Evolutionary conservation across 2,113 vertebrate species (phyloP), one percentile per base, ranked within the genome.

Genomic region (Proteles cristata): DNA sequence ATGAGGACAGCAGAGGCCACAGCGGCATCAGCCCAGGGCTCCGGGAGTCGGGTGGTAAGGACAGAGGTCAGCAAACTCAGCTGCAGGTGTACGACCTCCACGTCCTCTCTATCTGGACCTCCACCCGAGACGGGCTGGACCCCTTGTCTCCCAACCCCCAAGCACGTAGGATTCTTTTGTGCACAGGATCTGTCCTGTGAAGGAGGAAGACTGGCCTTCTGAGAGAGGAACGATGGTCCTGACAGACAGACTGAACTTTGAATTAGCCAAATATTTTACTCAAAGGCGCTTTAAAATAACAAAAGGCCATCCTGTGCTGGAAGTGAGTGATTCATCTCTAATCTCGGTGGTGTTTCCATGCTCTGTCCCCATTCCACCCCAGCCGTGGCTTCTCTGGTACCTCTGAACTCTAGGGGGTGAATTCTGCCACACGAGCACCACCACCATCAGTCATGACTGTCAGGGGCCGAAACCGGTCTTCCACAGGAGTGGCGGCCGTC

Each of bases 241-340:
- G n/a, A 66, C 26, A 19, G 65, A 50, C 19, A 43, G 9, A 43
- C 45, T 48, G 86, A 88, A 94, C 74, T 94, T 86, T 84, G 55
- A 93, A 43, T 90, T 95, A 79, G 35, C 74, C 69, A 17, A 80
- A 12, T 58, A 58, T 23, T 86, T 92, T 94, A 74, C 48, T 61
- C 43, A 95, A 95, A 11, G 43, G 65, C 39, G 68, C 17, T 87
- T 68, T 89, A 76, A 53, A 77, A 68, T 84, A 15, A 35, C 45
- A 88, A 89, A 74, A 88, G 69, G 23, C 16, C 39, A 68, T 80
- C 93, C 80, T 80, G 65, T 82, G 53, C 55, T 55, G 87, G 45
- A 81, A 94, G 33, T 80, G 48, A 84, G 81, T 97, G 97, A 97
- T 76, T 95, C 82, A 55, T 82, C 68, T 89, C 71, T 93, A 85